Percentiles rank a stretch among this genome's conserved stretches.
phyloP scores from a whole-genome alignment of 2,113 vertebrate genomes.

The Hippocampus mohnikei region DNA sequence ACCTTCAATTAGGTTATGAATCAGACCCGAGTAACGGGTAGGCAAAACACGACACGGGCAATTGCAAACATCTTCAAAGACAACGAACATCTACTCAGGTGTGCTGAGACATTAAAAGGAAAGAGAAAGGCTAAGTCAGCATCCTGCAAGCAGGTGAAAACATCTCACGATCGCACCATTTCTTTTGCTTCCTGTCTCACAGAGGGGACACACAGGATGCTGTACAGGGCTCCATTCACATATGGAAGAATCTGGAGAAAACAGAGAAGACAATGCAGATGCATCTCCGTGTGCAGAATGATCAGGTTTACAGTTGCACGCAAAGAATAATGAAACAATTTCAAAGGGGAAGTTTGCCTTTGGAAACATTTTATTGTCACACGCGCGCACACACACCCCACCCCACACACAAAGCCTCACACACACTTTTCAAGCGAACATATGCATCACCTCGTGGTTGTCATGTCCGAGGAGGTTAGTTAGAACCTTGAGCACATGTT shows the following conservation, averaged over 20 bases:
- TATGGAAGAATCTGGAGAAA: constrained; percentile 82
- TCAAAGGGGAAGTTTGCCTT: background rate
- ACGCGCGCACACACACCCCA: no score
- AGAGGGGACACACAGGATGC: constrained; percentile 83
- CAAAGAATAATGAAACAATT: background rate
- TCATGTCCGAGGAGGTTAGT: constrained; percentile 92
- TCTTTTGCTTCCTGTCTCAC: constrained; percentile 89
- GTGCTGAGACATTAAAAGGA: background rate
- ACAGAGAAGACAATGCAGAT: constrained; percentile 8
- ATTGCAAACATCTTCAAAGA: background rate
- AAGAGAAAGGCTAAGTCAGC: constrained; percentile 31
- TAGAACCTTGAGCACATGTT: constrained; percentile 84
- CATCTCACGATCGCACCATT: constrained; percentile 80
- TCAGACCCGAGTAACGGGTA: background rate
- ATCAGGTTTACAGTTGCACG: background rate
- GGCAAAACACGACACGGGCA: background rate
- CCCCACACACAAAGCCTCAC: background rate
- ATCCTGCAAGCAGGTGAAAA: constrained; percentile 31
- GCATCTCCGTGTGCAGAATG: background rate
- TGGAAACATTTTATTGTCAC: background rate
- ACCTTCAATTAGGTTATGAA: background rate
- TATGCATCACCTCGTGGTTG: constrained; percentile 82
- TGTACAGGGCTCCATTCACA: constrained; percentile 93
- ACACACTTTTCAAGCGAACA: background rate
- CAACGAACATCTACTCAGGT: background rate